phyloP scores from a whole-genome alignment of 92 coral and sea anemone genomes.

The Parazoanthus darwini region DNA sequence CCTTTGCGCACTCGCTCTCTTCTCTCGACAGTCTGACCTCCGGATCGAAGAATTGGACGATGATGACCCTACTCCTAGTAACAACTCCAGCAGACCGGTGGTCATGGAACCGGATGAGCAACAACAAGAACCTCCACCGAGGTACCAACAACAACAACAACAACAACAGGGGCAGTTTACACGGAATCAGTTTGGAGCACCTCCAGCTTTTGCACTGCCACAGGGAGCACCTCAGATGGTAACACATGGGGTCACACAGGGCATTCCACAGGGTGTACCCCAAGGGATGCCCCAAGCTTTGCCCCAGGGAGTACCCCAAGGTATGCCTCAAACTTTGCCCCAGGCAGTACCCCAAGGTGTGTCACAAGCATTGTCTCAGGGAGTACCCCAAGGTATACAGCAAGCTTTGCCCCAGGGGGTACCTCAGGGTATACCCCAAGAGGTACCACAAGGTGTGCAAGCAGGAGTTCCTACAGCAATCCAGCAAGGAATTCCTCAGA shows the following conservation, averaged over 20 bases:
- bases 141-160: no score
- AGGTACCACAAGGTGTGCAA: background rate
- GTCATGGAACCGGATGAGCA: no score
- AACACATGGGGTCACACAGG: conserved; percentile 41
- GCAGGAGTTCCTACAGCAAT: background rate
- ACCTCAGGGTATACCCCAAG: background rate
- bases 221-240: conserved; percentile 53
- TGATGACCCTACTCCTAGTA: no score
- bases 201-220: conserved; percentile 35
- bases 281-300: conserved; percentile 3
- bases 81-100: no score
- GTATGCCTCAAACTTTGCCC: background rate
- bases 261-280: conserved; percentile 12
- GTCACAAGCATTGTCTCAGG: conserved; percentile 17
- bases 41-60: no score
- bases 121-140: no score
- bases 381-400: background rate
- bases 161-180: conserved; percentile 59
- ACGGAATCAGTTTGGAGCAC: background rate
- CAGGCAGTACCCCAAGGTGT: conserved; percentile 28
- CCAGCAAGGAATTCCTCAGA: background rate
- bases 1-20: no score
- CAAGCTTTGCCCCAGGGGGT: background rate
- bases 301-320: background rate
- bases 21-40: no score